Evolutionary conservation across 2,797 vertebrate genomes (phyloP), one percentile per base, ranked within the genome.

Genomic region (Liasis olivaceus): DNA sequence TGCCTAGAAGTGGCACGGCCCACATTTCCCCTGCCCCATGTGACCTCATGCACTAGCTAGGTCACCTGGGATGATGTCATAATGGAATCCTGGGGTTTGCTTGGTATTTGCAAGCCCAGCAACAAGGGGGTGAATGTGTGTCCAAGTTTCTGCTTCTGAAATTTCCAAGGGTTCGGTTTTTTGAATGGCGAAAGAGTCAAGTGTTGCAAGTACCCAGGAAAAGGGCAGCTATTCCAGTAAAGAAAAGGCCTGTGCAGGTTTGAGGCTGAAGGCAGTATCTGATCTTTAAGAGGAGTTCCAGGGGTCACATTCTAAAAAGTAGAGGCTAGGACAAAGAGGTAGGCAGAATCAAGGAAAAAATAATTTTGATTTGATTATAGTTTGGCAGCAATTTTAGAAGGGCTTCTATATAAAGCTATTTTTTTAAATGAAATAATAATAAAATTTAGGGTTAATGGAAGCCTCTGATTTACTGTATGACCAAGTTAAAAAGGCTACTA

Each of bases 1-100:
- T 90, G 66, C 59, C 31, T 15, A 20, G 4, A 47, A 51, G 62
- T 60, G 63, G 90, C 87, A 85, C 81, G 56, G 20, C 47, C 13
- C 4, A 0, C 64, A 54, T 13, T 20, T 63, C 58, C 58, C 58
- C 59, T 36, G n/a, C 89, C 12, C 66, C 84, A 58, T 42, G 42
- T 96, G 95, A 97, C 94, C 60, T 96, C 96, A 95, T 93, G 26
- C 8, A 6, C 92, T n/a, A 89, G 3, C 22, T n/a, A 0, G 0
- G 17, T 89, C 47, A 1, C 1, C 85, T 42, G 69, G 5, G 42
- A 0, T 13, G 86, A 60, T 2, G 8, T 93, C 54, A 85, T 12
- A 0, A 12, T 0, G 15, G 91, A 58, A 7, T 6, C 4, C 54
- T 31, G 4, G 5, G 12, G 20, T 54, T 87, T 89, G 69, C 89